These are phyloP conservation scores for Drepana arcuata DNA, from an alignment of 1,140 invertebrate genomes.

Conservation along the genomic window DNA sequence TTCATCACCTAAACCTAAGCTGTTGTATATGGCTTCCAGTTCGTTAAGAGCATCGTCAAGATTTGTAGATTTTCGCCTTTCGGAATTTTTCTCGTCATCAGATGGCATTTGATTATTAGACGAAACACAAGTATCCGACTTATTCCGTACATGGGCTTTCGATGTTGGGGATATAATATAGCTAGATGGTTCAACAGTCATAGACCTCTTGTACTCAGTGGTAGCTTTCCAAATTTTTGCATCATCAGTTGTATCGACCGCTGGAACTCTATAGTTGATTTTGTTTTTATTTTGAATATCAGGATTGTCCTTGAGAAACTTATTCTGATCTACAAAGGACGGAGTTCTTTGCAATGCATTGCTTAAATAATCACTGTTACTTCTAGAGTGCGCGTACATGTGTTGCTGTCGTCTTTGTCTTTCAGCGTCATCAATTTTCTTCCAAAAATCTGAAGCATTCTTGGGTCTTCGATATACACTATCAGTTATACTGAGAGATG, in stretches of 20 bases:
- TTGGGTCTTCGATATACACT: slow-evolving; percentile 43
- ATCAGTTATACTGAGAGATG: slow-evolving; percentile 38
- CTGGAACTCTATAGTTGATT: slow-evolving; percentile 14
- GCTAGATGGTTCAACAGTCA: slow-evolving; percentile 47
- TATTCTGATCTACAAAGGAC: slow-evolving; percentile 30
- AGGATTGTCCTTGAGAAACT: slow-evolving; percentile 22
- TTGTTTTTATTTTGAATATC: slow-evolving; percentile 48
- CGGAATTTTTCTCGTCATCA: slow-evolving; percentile 60
- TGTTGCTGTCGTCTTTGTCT: slow-evolving; percentile 49
- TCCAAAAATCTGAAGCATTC: slow-evolving; percentile 76
- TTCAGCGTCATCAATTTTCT: slow-evolving; percentile 73
- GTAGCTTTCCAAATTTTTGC: slow-evolving; percentile 60
- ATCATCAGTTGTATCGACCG: slow-evolving; percentile 47
- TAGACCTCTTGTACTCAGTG: slow-evolving; percentile 56
- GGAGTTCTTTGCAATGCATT: slow-evolving; percentile 26
- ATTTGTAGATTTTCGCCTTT: slow-evolving; percentile 79
- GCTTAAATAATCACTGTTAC: slow-evolving; percentile 53
- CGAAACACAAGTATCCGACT: slow-evolving; percentile 54
- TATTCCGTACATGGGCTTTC: slow-evolving; percentile 58
- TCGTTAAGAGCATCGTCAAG: slow-evolving; percentile 90
- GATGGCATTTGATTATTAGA: slow-evolving; percentile 43
- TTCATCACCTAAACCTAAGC: slow-evolving; percentile 84
- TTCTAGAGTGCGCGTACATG: slow-evolving; percentile 44
- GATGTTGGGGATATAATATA: slow-evolving; percentile 32
- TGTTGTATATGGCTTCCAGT: slow-evolving; percentile 91